Evolutionary conservation across 35 echinoderm and acorn worm genomes (phyloP).

Genomic region (Ophiothrix spiculata): DNA sequence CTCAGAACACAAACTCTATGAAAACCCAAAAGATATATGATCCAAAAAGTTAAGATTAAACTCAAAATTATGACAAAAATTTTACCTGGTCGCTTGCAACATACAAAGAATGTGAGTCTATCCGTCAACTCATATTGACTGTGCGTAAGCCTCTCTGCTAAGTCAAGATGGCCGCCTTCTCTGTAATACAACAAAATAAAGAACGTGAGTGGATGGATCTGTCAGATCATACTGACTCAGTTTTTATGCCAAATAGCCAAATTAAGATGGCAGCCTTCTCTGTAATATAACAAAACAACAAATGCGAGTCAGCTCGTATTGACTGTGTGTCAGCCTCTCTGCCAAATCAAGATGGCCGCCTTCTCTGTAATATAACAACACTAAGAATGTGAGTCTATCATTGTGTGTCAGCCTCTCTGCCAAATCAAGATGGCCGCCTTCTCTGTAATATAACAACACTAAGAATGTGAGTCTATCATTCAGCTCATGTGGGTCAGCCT

Average conservation of each 20-base stretch:
- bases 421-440: conserved; percentile 83
- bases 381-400: conserved; percentile 85
- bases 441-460: conserved; percentile 62
- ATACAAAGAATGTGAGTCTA: conserved; percentile 87
- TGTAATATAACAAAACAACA: conserved; percentile 66
- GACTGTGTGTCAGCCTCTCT: conserved; percentile 74
- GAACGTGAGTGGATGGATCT: too few relatives aligned
- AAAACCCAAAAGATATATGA: too few relatives aligned
- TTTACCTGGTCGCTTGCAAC: conserved; percentile 93
- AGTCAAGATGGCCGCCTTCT: conserved; percentile 80
- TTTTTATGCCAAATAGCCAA: conserved; percentile 72
- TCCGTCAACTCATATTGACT: conserved; percentile 93
- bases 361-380: conserved; percentile 55
- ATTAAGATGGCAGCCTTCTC: conserved; percentile 79
- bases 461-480: too few relatives aligned
- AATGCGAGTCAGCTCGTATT: conserved; percentile 93
- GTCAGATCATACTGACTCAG: conserved; percentile 88
- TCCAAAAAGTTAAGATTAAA: too few relatives aligned
- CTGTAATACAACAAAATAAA: too few relatives aligned
- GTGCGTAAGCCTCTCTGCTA: conserved; percentile 81
- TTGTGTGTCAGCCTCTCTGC: conserved; percentile 80
- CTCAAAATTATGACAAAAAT: too few relatives aligned
- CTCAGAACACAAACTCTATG: too few relatives aligned
- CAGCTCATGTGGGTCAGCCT: too few relatives aligned
- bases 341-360: conserved; percentile 88